Evolutionary conservation across 1,140 invertebrate species (phyloP).

Genomic region (Leptinotarsa undecemlineata): DNA sequence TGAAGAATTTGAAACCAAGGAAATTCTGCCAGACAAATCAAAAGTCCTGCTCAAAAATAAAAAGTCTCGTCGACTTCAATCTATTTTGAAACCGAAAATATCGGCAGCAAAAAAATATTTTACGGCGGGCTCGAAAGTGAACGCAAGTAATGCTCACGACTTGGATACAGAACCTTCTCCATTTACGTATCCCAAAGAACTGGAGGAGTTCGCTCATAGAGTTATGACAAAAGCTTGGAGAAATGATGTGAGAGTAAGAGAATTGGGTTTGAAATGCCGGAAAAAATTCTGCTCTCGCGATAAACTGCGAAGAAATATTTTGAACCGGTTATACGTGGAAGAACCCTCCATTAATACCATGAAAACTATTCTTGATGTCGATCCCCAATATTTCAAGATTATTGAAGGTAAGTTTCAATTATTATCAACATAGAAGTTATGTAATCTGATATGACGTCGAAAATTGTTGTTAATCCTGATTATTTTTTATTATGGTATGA

Average conservation of each 20-base stretch:
- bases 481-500: too few relatives aligned
- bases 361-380: slow-evolving; percentile 62
- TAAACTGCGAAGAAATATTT: slow-evolving; percentile 45
- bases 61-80: slow-evolving; percentile 16
- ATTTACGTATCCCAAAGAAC: slow-evolving; percentile 48
- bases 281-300: slow-evolving; percentile 42
- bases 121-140: slow-evolving; percentile 41
- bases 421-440: too few relatives aligned
- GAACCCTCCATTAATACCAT: slow-evolving; percentile 42
- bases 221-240: slow-evolving; percentile 50
- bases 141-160: slow-evolving; percentile 42
- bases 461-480: too few relatives aligned
- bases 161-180: slow-evolving; percentile 45
- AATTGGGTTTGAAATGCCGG: slow-evolving; percentile 45
- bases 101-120: slow-evolving; percentile 47
- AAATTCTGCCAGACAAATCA: not conserved
- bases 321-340: slow-evolving; percentile 52
- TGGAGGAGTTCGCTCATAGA: slow-evolving; percentile 49
- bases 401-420: slow-evolving; percentile 55
- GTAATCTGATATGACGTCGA: too few relatives aligned
- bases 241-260: slow-evolving; percentile 42
- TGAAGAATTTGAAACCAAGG: not conserved
- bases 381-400: slow-evolving; percentile 65
- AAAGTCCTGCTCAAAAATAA: not conserved
- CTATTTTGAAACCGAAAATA: slow-evolving; percentile 35